These are phyloP conservation scores for Geothlypis trichas DNA, from an alignment of 2,113 vertebrate species.

Conservation along the genomic window DNA sequence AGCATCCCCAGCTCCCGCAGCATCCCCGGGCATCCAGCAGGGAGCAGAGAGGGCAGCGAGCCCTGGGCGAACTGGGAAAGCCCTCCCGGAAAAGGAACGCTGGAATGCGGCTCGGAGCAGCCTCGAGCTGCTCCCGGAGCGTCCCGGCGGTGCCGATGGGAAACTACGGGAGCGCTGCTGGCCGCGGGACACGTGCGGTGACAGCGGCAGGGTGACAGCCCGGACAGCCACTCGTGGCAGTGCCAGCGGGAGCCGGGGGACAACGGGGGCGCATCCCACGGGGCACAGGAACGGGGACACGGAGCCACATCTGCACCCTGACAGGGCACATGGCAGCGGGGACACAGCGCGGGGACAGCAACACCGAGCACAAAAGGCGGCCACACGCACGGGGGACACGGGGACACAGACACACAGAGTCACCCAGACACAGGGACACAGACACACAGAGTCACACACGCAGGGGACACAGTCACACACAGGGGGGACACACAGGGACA, in stretches of 20 bases:
- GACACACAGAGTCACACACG: no score
- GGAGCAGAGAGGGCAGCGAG: neutral
- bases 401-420: no score
- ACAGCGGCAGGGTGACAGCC: neutral
- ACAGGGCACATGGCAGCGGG: neutral
- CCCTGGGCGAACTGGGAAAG: neutral
- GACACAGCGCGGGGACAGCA: neutral
- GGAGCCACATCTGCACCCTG: accelerated
- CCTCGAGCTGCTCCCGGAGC: neutral
- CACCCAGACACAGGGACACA: neutral
- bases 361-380: neutral
- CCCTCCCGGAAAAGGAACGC: neutral
- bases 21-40: neutral
- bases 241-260: no score
- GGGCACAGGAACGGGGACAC: neutral
- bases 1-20: no score
- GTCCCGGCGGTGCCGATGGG: accelerated
- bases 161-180: neutral
- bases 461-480: no score
- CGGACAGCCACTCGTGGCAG: accelerated
- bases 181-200: neutral
- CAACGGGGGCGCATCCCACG: neutral
- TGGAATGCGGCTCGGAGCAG: accelerated
- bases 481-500: no score
- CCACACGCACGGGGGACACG: neutral